A percentile compares a stretch with the other conserved stretches of the same genome.
Evolutionary conservation across 2,888 invertebrate genomes (phyloP).

Genomic region (Cantharis rufa): DNA sequence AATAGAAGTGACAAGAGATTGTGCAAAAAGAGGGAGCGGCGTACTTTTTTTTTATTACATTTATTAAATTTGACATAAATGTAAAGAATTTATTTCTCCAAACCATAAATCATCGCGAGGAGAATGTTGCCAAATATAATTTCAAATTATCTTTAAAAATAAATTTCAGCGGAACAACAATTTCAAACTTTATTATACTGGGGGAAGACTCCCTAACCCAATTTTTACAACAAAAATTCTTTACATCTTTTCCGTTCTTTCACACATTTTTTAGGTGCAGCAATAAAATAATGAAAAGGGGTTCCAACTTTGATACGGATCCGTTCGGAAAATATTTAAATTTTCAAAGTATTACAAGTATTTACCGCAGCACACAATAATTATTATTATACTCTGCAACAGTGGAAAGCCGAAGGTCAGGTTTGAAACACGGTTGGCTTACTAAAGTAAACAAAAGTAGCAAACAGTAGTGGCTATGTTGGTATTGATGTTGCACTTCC

Average conservation of each 20-base stretch:
- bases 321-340: too few species aligned
- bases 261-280: neutral
- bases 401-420: neutral
- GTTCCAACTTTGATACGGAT: neutral
- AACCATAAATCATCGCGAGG: neutral
- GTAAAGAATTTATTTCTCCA: neutral
- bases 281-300: neutral
- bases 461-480: neutral
- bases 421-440: neutral
- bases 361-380: neutral
- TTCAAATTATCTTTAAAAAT: neutral
- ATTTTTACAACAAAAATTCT: neutral
- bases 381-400: neutral
- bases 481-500: too few species aligned
- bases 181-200: neutral
- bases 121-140: neutral
- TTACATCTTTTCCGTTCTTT: neutral
- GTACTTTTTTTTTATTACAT: slow-evolving; percentile 1
- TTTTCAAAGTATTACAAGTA: too few species aligned
- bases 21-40: neutral
- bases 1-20: slow-evolving; percentile 8
- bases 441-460: neutral
- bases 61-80: slow-evolving; percentile 1
- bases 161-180: neutral
- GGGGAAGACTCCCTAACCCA: neutral